Evolutionary conservation across 2,888 invertebrate species (phyloP).

Genomic region (Polydrusus tereticollis): DNA sequence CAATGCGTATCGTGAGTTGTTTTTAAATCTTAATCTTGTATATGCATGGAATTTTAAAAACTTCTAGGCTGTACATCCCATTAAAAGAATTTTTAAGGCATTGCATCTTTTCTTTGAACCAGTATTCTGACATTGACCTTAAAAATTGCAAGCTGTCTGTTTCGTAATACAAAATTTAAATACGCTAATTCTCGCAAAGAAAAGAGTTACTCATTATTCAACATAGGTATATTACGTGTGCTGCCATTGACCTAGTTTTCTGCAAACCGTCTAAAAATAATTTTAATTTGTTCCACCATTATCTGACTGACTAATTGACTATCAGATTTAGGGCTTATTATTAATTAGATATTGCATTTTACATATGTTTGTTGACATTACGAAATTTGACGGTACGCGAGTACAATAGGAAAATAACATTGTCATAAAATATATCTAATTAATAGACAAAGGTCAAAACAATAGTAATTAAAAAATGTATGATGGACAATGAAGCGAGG

Average conservation of each 20-base stretch:
- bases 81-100: not conserved
- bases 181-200: not conserved
- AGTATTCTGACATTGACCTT: not conserved
- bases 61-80: no score
- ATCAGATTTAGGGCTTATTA: constrained; percentile 18
- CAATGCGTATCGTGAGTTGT: no score
- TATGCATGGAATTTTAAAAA: no score
- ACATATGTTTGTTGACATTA: constrained; percentile 16
- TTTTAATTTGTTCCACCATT: constrained; percentile 38
- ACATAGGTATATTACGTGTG: constrained; percentile 18
- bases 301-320: constrained; percentile 28
- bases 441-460: constrained; percentile 32
- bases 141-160: constrained; percentile 2
- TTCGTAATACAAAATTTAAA: not conserved
- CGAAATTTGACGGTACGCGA: constrained; percentile 7
- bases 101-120: not conserved
- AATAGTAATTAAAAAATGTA: constrained; percentile 14
- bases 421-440: constrained; percentile 5
- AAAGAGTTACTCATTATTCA: constrained; percentile 33
- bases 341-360: constrained; percentile 18
- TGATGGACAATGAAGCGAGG: constrained; percentile 11
- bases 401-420: constrained; percentile 21
- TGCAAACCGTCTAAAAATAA: constrained; percentile 7
- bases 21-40: no score
- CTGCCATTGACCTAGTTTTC: constrained; percentile 30